Evolutionary conservation across 2,113 vertebrate species (phyloP).

Genomic region (Aptenodytes patagonicus): DNA sequence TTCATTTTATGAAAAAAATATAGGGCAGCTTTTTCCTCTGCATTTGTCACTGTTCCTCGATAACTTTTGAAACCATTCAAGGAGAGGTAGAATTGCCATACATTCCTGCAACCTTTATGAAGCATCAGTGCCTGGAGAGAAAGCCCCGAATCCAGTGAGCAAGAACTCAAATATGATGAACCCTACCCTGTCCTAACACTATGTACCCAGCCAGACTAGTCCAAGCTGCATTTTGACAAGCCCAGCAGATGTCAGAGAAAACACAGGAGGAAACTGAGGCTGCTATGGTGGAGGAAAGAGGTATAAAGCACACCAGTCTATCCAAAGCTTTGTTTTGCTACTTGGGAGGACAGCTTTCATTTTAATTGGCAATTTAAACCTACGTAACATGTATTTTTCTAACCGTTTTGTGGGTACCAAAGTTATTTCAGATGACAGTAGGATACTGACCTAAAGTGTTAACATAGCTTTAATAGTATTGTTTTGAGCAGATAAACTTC

Average conservation of each 20-base stretch:
- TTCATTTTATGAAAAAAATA: neutral
- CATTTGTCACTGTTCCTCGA: neutral
- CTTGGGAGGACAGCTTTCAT: neutral
- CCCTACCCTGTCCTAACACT: neutral
- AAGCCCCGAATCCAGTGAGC: neutral
- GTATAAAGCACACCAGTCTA: neutral
- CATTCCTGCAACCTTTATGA: neutral
- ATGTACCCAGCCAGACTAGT: neutral
- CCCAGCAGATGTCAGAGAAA: neutral
- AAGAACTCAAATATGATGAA: neutral
- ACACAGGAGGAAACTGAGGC: neutral
- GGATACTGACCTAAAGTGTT: neutral
- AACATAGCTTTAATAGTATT: neutral
- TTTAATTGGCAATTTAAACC: slow-evolving; percentile 15
- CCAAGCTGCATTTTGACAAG: neutral
- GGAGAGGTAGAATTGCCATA: neutral
- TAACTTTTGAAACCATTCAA: neutral
- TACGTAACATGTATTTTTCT: neutral
- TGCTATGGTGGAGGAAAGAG: neutral
- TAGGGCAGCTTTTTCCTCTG: neutral
- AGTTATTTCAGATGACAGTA: neutral
- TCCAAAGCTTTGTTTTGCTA: neutral
- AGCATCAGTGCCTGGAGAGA: neutral
- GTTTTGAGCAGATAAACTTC: neutral
- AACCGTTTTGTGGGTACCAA: neutral